Base-by-base conservation (phyloP, 2,888 invertebrate species). In the Parnassius apollo region DNA sequence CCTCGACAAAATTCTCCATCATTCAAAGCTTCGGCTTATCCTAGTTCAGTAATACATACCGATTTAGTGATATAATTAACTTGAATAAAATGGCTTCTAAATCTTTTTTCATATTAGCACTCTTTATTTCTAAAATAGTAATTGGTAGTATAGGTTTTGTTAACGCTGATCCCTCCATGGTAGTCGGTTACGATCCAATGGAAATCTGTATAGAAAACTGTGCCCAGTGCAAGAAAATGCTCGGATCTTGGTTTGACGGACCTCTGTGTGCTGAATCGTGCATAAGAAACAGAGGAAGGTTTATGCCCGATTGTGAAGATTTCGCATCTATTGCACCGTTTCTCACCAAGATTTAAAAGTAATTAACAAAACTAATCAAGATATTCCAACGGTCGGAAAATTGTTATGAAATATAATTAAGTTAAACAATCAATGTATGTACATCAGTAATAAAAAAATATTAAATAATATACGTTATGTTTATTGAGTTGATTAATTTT, bases 181-280 rank as follows among this genome's bases (percentile, higher is more conserved):
- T 84, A 44, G 82, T 83, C 56, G 89, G 91, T 66, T 92, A 92
- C 77, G 93, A 93, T 69, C 80, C 85, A 1, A 81, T 93, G 75
- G 95, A 95, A 68, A 93, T 95, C 59, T 96, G 96, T 85, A 94
- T 96, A 66, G 94, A 96, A 71, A 97, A 97, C 85, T 97, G 97
- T 79, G 96, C 96, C 0, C 96, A 96, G 77, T 97, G 97, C 86
- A 96, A 96, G 85, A 96, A 95, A 83, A 96, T 96, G 95, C 95
- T 95, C 71, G 96, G 96, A 1, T 93, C 94, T 1, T 96, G 95
- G 87, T 97, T 97, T 85, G 95, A 96, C 75, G 96, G 96, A 0
- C 95, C 96, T 59, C 93, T 95, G 1, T 97, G 97, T 80, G 97
- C 96, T 0, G 96, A 96, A 73, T 94, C 95, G 66, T 97, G 97